Evolutionary conservation across 2,113 vertebrate genomes (phyloP), one percentile per base, ranked within the genome.

Genomic region (Zosterops pallidus): DNA sequence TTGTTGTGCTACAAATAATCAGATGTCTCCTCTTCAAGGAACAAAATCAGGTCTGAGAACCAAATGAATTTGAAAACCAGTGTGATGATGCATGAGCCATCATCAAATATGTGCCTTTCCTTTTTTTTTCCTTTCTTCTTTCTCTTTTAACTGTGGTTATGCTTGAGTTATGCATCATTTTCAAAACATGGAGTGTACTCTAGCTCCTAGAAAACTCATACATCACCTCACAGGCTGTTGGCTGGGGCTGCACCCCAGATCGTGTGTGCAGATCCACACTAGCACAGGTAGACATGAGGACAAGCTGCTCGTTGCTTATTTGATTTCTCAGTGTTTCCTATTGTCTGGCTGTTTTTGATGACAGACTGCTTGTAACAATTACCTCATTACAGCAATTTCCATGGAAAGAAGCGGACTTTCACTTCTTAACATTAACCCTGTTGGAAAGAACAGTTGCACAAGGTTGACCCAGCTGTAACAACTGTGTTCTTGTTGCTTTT

Each of bases 351-450:
- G 19, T 9, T 90, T 86, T 22, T 70, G 8, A 53, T 92, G 62
- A 39, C 57, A 84, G 68, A 18, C 50, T 77, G 46, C 71, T 88
- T 67, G 41, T 76, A 82, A 60, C 56, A 85, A 31, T 90, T 88
- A 70, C 33, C 55, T 86, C 52, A 26, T 88, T 87, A 44, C 3
- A 63, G 68, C 63, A 63, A 35, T 86, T 88, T 71, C 67, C 31
- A 3, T 5, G 46, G 78, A 83, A 82, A 83, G n/a, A 44, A 49
- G 37, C 0, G 0, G 60, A 62, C 52, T 83, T 86, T 57, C 79
- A 35, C 63, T 80, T 72, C 44, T 74, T 93, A 85, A 77, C 25
- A 13, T 94, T 88, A 92, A 75, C 71, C 67, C 35, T 65, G 37
- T 57, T 65, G 68, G 75, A 95, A 94, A 80, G 68, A 77, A 71